Evolutionary conservation across 2,797 vertebrate species (phyloP), one percentile per base, ranked within the genome.

Genomic region (Dicrostonyx torquatus): DNA sequence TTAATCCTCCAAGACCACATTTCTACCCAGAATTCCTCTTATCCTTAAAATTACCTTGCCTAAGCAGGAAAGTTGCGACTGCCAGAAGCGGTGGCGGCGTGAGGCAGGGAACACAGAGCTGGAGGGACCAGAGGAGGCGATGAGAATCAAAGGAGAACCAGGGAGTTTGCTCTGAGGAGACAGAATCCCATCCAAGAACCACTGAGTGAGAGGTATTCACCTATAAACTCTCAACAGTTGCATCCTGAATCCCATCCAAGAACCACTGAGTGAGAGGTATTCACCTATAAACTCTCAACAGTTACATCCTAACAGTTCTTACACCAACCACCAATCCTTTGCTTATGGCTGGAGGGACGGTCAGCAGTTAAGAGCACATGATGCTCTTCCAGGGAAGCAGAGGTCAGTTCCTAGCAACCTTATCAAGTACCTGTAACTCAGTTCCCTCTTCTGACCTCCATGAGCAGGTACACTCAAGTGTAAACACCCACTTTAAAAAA

Each of bases 61-160:
- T 87, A 99, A 98, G 96, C 99, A 99, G 95, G 99, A 99, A 40
- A 99, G 99, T 98, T 99, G 99, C 0, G 99, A 99, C 97, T 99
- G 99, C 99, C 99, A 99, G 98, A 99, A 99, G 64, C 99, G 99
- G 97, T 99, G 99, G 91, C 99, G 98, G 0, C 99, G 99, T 4
- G 99, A 99, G 20, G 99, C 98, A 80, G 99, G 99, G 92, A 99
- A 99, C 95, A 99, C 97, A 0, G 99, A 99, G 96, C 98, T 99
- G 76, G 99, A 99, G 4, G 99, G 99, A 82, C 99, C 99, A 0
- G 99, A 99, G 37, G 99, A 99, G 17, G 99, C 99, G 8, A 99
- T 98, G 77, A 99, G 98, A 97, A 99, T 99, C 84, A 99, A 98
- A 0, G 99, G 99, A 2, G 99, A 99, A n/a, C 99, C 99, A 13